phyloP scores from a whole-genome alignment of 2,113 vertebrate genomes.

The Xiphophorus hellerii region DNA sequence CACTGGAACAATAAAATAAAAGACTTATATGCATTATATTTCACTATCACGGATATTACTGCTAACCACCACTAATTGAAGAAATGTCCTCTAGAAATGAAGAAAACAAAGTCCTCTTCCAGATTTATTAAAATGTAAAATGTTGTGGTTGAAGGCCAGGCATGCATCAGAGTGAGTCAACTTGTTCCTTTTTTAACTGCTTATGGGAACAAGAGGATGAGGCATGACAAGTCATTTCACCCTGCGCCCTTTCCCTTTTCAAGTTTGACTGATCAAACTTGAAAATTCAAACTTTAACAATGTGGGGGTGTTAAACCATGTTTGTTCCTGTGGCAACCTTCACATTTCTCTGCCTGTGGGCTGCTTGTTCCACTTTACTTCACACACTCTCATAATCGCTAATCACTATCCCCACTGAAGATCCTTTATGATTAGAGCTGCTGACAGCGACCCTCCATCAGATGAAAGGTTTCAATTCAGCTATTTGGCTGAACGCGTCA shows the following conservation, averaged over 20 bases:
- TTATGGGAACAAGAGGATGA: conserved; percentile 52
- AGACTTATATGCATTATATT: too few relatives aligned
- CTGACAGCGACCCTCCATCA: not conserved
- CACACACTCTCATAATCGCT: conserved; percentile 34
- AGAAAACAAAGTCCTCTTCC: conserved; percentile 14
- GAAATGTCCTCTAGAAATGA: not conserved
- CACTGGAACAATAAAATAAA: too few relatives aligned
- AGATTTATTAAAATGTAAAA: conserved; percentile 34
- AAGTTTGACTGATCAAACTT: conserved; percentile 53
- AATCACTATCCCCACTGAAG: conserved; percentile 16
- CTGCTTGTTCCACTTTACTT: conserved; percentile 61
- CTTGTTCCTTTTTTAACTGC: conserved; percentile 48
- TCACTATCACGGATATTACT: not conserved
- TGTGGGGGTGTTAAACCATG: conserved; percentile 40
- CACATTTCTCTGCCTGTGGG: conserved; percentile 48
- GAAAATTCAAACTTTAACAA: conserved; percentile 20
- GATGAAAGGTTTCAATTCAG: conserved; percentile 21
- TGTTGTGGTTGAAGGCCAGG: conserved; percentile 14
- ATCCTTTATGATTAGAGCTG: conserved; percentile 1
- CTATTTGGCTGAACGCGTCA: not conserved
- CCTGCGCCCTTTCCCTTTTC: conserved; percentile 58
- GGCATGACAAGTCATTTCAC: conserved; percentile 59
- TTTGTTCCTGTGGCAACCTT: conserved; percentile 65
- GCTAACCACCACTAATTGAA: not conserved
- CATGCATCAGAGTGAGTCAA: conserved; percentile 42